Percentiles rank a stretch among this genome's conserved stretches.
Conservation (phyloP, 1,140 invertebrate genomes). For the Holotrichia oblita region DNA sequence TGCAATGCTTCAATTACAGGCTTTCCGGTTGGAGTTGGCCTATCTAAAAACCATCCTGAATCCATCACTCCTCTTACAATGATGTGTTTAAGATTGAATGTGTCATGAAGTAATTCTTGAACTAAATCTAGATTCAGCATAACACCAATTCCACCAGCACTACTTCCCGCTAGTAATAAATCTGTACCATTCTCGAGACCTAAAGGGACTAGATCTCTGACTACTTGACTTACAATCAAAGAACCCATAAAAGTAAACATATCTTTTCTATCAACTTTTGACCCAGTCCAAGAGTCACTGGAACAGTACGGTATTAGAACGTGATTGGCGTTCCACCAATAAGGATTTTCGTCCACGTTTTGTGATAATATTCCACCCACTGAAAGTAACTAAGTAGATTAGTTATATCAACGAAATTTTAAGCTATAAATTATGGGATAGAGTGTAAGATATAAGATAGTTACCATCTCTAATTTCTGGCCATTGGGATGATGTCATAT, state of each 20-base stretch:
- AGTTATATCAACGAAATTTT: conserved; percentile 6
- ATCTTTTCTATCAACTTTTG: conserved; percentile 63
- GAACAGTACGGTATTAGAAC: conserved; percentile 94
- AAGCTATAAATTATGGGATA: neutral
- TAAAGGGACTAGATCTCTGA: conserved; percentile 71
- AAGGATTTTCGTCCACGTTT: conserved; percentile 87
- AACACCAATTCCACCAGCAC: conserved; percentile 91
- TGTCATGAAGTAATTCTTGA: conserved; percentile 72
- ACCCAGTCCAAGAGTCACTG: conserved; percentile 93
- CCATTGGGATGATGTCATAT: conserved; percentile 91
- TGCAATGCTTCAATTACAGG: conserved; percentile 74
- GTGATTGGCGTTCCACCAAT: conserved; percentile 92
- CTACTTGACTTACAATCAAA: conserved; percentile 76
- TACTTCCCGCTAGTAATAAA: conserved; percentile 86
- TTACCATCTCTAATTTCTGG: conserved; percentile 76
- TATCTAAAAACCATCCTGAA: conserved; percentile 94
- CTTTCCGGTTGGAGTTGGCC: conserved; percentile 69
- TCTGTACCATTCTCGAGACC: conserved; percentile 72
- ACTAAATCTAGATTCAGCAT: conserved; percentile 89
- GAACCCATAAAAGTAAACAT: conserved; percentile 89
- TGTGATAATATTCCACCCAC: conserved; percentile 87
- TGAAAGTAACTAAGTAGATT: conserved; percentile 55
- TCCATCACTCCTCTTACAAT: conserved; percentile 84
- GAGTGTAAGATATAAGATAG: conserved; percentile 42
- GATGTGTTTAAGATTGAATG: conserved; percentile 69